Percentiles rank a stretch among this genome's conserved stretches.
phyloP scores from a whole-genome alignment of 2,113 vertebrate genomes.

The Atherinomorus stipes region DNA sequence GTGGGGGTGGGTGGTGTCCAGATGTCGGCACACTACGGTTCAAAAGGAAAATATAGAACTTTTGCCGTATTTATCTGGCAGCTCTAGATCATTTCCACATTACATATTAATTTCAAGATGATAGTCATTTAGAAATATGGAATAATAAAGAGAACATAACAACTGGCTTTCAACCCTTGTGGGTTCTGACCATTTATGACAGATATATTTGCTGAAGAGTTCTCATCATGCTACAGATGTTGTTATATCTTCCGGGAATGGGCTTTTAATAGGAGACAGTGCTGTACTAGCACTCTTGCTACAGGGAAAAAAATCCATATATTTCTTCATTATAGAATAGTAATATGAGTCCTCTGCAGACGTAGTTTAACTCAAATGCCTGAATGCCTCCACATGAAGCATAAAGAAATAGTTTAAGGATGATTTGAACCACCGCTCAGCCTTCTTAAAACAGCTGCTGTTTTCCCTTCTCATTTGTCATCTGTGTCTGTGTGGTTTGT shows the following conservation, averaged over 20 bases:
- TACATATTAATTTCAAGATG: too few relatives aligned
- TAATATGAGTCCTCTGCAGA: neutral
- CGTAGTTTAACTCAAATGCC: neutral
- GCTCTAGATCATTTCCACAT: neutral
- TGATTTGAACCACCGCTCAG: neutral
- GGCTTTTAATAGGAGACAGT: too few relatives aligned
- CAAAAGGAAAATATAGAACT: too few relatives aligned
- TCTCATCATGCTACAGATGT: neutral
- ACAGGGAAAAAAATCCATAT: too few relatives aligned
- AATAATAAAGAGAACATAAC: too few relatives aligned
- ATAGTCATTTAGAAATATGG: too few relatives aligned
- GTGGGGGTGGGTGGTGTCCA: too few relatives aligned
- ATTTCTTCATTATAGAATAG: neutral
- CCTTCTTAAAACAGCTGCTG: neutral
- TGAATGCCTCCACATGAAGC: neutral
- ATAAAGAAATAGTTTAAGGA: neutral
- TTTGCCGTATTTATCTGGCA: neutral
- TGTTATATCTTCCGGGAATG: neutral
- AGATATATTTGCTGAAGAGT: neutral
- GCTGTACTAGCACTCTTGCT: too few relatives aligned
- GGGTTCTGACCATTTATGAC: neutral
- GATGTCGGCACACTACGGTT: too few relatives aligned
- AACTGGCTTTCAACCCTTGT: neutral
- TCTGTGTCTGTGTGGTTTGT: too few relatives aligned
- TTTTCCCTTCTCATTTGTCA: neutral